Evolutionary conservation across 2,113 vertebrate genomes (phyloP), one percentile per base, ranked within the genome.

Genomic region (Phasianus colchicus): DNA sequence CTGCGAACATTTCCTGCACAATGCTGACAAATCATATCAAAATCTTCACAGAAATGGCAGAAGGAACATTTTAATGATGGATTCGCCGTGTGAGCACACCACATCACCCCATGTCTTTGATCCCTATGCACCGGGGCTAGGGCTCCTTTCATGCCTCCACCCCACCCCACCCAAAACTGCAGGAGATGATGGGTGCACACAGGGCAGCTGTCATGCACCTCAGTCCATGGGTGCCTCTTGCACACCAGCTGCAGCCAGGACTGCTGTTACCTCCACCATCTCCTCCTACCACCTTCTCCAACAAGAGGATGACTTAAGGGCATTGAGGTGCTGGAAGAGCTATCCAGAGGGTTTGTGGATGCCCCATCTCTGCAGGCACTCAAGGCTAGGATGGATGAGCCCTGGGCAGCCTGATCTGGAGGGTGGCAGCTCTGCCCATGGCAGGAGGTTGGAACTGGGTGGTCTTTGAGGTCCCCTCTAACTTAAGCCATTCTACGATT

Each of bases 51-150:
- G 22, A 3, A 1, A 36, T 14, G 27, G 40, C 43, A 48, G 45
- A 27, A 85, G 13, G 42, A 45, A 27, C 17, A 1, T 52, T 83
- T 50, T 42, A 12, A 4, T 24, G 61, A 24, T 42, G 48, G 7
- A 67, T 47, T 11, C 61, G 45, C 42, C 80, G 1, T 0, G 3
- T 15, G 16, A 52, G 10, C 14, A 34, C 45, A 11, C 17, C 27
- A 2, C 2, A 0, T 30, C 52, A 20, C 2, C 1, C 1, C 32
- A 13, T 40, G 7, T 38, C 32, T 4, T 1, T 2, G 11, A 30
- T n/a, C 79, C 6, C 1, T 1, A 34, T 2, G 3, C 8, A 3
- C 12, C 3, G 10, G n/a, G 25, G 32, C 15, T 77, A 0, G 11
- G 92, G 50, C 4, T 89, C 18, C 15, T 73, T 15, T 24, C 0